Evolutionary conservation across 2,888 invertebrate genomes (phyloP).

Genomic region (Nemotelus pantherinus): DNA sequence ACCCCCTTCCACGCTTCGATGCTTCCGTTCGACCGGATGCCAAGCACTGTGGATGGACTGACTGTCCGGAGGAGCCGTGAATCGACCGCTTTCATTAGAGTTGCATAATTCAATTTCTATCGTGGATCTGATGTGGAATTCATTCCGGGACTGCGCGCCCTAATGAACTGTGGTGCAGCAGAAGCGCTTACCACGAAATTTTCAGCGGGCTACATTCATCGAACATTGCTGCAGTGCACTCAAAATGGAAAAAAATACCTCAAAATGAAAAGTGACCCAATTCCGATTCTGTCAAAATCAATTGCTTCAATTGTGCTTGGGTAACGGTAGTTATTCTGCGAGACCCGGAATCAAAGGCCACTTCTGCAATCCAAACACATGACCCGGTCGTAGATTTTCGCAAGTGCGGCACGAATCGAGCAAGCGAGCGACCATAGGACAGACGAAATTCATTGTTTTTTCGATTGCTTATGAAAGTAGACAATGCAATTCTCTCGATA

Average conservation of each 20-base stretch:
- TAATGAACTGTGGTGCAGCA: background rate
- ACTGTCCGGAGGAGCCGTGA: background rate
- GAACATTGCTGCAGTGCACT: background rate
- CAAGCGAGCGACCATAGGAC: too few relatives aligned
- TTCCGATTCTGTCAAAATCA: constrained; percentile 1
- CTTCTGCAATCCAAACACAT: too few relatives aligned
- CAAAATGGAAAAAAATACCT: background rate
- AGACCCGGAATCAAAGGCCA: background rate
- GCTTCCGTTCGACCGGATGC: background rate
- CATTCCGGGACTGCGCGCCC: background rate
- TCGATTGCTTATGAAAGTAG: too few relatives aligned
- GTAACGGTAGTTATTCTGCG: background rate
- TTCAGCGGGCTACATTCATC: background rate
- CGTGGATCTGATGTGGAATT: background rate
- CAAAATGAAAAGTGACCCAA: constrained; percentile 26
- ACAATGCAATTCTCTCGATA: too few relatives aligned
- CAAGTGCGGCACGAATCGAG: too few relatives aligned
- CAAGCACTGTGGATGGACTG: background rate
- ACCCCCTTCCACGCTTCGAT: background rate
- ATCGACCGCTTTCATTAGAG: constrained; percentile 39
- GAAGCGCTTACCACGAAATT: background rate
- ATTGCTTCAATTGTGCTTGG: background rate
- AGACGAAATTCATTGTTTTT: too few relatives aligned
- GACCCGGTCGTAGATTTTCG: too few relatives aligned
- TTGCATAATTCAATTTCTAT: constrained; percentile 41